These are phyloP conservation scores for Ischnus inquisitorius DNA, from an alignment of 2,888 invertebrate genomes.

Conservation along the genomic window DNA sequence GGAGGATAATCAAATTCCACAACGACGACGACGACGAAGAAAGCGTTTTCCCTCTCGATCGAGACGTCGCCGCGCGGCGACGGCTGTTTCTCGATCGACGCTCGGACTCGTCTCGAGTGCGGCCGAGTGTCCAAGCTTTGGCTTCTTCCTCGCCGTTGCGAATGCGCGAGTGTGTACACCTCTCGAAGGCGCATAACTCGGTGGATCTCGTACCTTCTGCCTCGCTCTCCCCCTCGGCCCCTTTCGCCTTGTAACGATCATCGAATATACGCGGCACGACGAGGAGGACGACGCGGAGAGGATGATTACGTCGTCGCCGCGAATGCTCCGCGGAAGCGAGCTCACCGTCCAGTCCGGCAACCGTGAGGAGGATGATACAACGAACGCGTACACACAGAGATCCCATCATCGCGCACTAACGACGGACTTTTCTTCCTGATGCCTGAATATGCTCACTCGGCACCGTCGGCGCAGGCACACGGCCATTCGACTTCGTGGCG, in stretches of 20 bases:
- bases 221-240: not conserved
- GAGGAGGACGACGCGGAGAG: conserved; percentile 45
- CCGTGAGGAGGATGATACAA: conserved; percentile 66
- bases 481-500: conserved; percentile 18
- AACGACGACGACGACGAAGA: conserved; percentile 75
- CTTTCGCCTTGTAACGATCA: not conserved
- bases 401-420: conserved; percentile 13
- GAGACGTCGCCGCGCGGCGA: conserved; percentile 24
- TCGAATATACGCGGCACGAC: conserved; percentile 21
- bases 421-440: conserved; percentile 79
- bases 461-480: not conserved
- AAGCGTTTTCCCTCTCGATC: conserved; percentile 83
- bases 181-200: not conserved
- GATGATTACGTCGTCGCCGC: conserved; percentile 74
- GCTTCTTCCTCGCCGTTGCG: not conserved
- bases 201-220: conserved; percentile 2
- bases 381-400: conserved; percentile 8
- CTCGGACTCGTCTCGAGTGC: conserved; percentile 39
- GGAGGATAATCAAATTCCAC: conserved; percentile 82
- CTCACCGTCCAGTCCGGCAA: conserved; percentile 31
- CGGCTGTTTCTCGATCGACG: conserved; percentile 42
- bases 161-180: not conserved
- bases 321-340: conserved; percentile 77
- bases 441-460: conserved; percentile 49
- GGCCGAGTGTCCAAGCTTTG: conserved; percentile 25